Evolutionary conservation across 2,113 vertebrate genomes (phyloP).

Genomic region (Aleadryas rufinucha): DNA sequence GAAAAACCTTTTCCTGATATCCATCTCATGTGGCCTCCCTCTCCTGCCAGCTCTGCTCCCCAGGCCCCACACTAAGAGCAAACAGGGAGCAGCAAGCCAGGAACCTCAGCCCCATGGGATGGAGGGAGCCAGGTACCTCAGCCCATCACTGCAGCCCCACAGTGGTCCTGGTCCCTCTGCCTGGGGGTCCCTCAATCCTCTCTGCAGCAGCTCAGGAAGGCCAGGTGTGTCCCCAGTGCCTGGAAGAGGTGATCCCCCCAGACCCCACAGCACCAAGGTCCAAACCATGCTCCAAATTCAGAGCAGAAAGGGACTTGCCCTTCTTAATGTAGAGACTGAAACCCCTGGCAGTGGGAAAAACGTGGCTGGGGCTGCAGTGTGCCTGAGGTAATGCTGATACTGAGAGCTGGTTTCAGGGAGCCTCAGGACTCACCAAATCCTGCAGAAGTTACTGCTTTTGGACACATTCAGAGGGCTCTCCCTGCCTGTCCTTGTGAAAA

Average conservation of each 20-base stretch:
- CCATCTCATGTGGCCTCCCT: neutral
- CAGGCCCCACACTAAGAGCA: neutral
- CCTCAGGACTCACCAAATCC: neutral
- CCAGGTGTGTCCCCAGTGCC: neutral
- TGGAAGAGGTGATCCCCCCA: neutral
- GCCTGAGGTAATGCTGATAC: neutral
- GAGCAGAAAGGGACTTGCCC: neutral
- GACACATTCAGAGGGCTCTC: neutral
- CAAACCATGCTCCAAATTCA: neutral
- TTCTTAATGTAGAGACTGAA: neutral
- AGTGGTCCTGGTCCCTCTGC: neutral
- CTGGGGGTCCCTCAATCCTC: neutral
- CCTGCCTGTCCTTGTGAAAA: neutral
- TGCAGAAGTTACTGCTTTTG: neutral
- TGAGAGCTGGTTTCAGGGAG: neutral
- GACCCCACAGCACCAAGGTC: neutral
- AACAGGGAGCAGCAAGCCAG: neutral
- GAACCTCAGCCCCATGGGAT: neutral
- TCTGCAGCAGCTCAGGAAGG: neutral
- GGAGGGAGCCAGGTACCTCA: neutral
- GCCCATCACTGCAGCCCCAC: neutral
- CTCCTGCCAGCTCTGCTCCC: neutral
- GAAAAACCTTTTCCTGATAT: neutral
- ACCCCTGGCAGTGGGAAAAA: neutral
- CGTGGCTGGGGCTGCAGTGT: rapidly evolving